Evolutionary conservation across 2,888 invertebrate species (phyloP).

Genomic region (Saturnia japonica): DNA sequence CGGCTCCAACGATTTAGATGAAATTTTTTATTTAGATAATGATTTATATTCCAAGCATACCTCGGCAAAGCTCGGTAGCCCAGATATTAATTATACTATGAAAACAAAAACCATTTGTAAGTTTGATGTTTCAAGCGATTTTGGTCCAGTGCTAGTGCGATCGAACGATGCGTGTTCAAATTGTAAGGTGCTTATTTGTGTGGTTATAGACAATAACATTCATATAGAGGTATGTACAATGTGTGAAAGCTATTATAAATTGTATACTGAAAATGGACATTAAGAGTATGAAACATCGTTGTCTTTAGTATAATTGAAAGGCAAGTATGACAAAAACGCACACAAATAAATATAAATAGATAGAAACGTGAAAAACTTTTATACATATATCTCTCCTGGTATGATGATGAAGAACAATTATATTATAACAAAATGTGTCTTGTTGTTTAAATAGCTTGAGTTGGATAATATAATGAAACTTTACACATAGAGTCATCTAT

Average conservation of each 20-base stretch:
- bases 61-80: too few relatives aligned
- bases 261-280: too few relatives aligned
- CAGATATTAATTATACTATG: neutral
- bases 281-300: neutral
- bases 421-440: constrained; percentile 2
- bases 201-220: too few relatives aligned
- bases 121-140: neutral
- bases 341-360: neutral
- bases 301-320: neutral
- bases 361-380: neutral
- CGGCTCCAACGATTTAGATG: too few relatives aligned
- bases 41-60: too few relatives aligned
- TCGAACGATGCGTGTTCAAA: neutral
- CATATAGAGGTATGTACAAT: too few relatives aligned
- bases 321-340: neutral
- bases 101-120: neutral
- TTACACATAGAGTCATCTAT: neutral
- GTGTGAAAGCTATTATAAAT: too few relatives aligned
- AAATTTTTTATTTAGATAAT: too few relatives aligned
- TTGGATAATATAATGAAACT: neutral
- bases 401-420: neutral
- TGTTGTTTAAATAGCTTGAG: constrained; percentile 4
- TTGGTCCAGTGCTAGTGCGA: neutral
- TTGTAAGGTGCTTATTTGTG: too few relatives aligned
- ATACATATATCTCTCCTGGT: neutral